Conservation (phyloP, 1,140 invertebrate genomes). For the Armadillidium nasatum region DNA sequence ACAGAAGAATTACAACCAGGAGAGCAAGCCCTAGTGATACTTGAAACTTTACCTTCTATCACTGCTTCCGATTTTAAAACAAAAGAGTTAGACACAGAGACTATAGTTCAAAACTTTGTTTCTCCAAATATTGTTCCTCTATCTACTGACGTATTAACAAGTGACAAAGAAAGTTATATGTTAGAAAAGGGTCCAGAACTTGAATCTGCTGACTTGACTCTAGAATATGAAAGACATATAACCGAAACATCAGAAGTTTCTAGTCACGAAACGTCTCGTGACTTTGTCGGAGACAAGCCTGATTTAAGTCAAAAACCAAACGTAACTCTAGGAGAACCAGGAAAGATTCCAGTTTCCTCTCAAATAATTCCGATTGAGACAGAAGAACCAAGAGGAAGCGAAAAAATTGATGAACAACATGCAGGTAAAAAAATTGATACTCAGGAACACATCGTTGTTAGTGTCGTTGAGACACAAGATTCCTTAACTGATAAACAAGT, state of each 20-base stretch:
- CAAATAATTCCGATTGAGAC: not conserved
- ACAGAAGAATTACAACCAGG: not conserved
- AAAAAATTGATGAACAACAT: not conserved
- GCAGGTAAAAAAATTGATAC: slow-evolving; percentile 46
- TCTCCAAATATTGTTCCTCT: not conserved
- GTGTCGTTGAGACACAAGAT: not conserved
- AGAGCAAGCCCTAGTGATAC: not conserved
- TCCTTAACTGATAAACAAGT: not conserved
- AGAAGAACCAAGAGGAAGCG: not conserved
- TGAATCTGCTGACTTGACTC: not conserved
- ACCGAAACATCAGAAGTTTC: not conserved
- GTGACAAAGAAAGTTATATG: not conserved
- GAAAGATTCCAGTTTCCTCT: not conserved
- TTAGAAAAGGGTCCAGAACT: not conserved
- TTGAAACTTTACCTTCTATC: not conserved
- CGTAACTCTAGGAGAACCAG: not conserved
- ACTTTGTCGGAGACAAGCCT: not conserved
- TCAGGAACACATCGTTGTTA: not conserved
- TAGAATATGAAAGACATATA: not conserved
- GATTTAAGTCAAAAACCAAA: not conserved
- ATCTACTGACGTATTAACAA: not conserved
- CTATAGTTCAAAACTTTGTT: slow-evolving; percentile 45
- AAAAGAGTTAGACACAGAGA: slow-evolving; percentile 27
- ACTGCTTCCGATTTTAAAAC: not conserved
- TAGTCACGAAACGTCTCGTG: not conserved